A percentile compares a stretch with the other conserved stretches of the same genome.
Evolutionary conservation across 2,888 invertebrate species (phyloP).

Genomic region (Ectemnius cavifrons): DNA sequence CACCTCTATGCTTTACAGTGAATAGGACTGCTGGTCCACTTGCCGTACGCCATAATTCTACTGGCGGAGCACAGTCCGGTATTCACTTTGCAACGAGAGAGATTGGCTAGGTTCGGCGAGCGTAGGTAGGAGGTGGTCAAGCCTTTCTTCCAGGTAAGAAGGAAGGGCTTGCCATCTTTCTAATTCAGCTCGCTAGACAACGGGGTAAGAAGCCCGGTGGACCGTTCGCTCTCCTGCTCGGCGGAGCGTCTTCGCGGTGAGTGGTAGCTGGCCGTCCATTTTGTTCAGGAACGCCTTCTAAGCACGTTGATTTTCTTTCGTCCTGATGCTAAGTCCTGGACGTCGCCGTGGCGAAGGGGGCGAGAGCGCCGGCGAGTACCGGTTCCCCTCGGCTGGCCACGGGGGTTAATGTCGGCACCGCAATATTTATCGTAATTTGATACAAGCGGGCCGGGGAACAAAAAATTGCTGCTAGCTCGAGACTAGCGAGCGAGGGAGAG

Average conservation of each 20-base stretch:
- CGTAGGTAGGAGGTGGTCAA: neutral
- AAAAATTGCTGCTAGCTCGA: slow-evolving; percentile 67
- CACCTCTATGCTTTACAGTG: neutral
- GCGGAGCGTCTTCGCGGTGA: neutral
- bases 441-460: slow-evolving; percentile 70
- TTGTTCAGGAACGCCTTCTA: slow-evolving; percentile 53
- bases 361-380: slow-evolving; percentile 17
- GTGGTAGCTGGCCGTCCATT: slow-evolving; percentile 45
- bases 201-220: neutral
- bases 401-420: slow-evolving; percentile 67
- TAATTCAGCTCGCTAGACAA: too few species aligned
- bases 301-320: slow-evolving; percentile 51
- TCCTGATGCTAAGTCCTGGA: slow-evolving; percentile 51
- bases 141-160: slow-evolving; percentile 1
- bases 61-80: neutral
- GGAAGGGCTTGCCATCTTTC: too few species aligned
- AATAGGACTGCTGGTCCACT: neutral
- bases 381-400: slow-evolving; percentile 57
- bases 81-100: neutral
- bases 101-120: too few species aligned
- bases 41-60: neutral
- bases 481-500: slow-evolving; percentile 16
- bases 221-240: neutral
- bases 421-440: slow-evolving; percentile 76
- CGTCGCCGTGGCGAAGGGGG: slow-evolving; percentile 18